phyloP scores from a whole-genome alignment of 2,797 vertebrate species.

The Protosalanx chinensis region DNA sequence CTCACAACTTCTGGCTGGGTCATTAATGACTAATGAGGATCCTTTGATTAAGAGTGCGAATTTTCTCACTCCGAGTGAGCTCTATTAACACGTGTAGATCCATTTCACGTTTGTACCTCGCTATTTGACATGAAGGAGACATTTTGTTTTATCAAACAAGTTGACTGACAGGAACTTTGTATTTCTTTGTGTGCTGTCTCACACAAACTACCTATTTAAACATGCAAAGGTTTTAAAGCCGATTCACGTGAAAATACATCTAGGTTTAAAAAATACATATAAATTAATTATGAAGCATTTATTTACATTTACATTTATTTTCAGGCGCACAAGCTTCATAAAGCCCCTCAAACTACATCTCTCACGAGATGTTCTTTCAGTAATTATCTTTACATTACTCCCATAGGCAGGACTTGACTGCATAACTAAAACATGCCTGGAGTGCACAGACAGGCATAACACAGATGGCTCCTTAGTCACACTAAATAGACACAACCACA shows the following conservation, averaged over 20 bases:
- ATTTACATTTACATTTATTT: background rate
- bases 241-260: background rate
- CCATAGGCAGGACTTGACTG: background rate
- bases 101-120: background rate
- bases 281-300: background rate
- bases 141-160: background rate
- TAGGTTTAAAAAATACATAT: background rate
- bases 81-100: background rate
- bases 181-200: too few species aligned
- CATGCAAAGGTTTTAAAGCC: background rate
- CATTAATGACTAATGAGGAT: constrained; percentile 11
- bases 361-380: background rate
- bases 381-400: constrained; percentile 1
- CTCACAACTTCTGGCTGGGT: background rate
- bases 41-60: background rate
- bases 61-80: background rate
- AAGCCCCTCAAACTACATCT: background rate
- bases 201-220: background rate
- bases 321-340: background rate
- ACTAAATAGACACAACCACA: background rate
- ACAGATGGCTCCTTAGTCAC: background rate
- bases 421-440: background rate
- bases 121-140: background rate
- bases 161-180: background rate
- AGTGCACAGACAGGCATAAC: background rate